Evolutionary conservation across 1,140 invertebrate species (phyloP), one percentile per base, ranked within the genome.

Genomic region (Neoseiulus cucumeris): DNA sequence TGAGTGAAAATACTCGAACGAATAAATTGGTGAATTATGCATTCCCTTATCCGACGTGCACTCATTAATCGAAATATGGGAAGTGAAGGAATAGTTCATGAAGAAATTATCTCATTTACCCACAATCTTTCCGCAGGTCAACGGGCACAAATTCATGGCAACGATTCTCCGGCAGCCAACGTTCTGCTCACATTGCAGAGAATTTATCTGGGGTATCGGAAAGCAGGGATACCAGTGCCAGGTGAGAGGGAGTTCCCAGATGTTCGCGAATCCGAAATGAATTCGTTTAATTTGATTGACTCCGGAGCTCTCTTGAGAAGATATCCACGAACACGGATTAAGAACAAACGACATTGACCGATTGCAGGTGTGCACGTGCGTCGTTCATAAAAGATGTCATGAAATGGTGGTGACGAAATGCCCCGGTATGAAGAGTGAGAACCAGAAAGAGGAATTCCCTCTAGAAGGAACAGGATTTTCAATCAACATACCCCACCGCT

Each of bases 161-260:
- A 96, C 95, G 65, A 96, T 95, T 76, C 83, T 98, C 68, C 84
- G 91, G 64, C 96, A 99, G 78, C 95, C 95, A 67, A 98, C 95
- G 70, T 99, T 98, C 73, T 82, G 81, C 74, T 82, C 81, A 68
- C 78, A 82, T 70, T 82, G 81, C 79, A 83, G 86, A 69, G 90
- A 97, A 78, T 99, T 98, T 78, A 97, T 97, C 76, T 97, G 93
- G 91, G 93, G 93, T 77, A 82, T 96, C 73, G 89, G 92, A 75
- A 96, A 96, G 80, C 95, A 98, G 83, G 95, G 94, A 75, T 99
- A 99, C 83, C 95, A 98, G 78, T 99, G 95, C 84, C 95, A 98
- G 93, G 33, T 39, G 4, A 39, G 33, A 91, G 91, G 94, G 84
- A 72, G 72, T 68, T 7, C 30, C 14, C 65, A 42, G 66, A 12